Evolutionary conservation across 2,888 invertebrate genomes (phyloP), one percentile per base, ranked within the genome.

Genomic region (Sceliomorpha sp.): DNA sequence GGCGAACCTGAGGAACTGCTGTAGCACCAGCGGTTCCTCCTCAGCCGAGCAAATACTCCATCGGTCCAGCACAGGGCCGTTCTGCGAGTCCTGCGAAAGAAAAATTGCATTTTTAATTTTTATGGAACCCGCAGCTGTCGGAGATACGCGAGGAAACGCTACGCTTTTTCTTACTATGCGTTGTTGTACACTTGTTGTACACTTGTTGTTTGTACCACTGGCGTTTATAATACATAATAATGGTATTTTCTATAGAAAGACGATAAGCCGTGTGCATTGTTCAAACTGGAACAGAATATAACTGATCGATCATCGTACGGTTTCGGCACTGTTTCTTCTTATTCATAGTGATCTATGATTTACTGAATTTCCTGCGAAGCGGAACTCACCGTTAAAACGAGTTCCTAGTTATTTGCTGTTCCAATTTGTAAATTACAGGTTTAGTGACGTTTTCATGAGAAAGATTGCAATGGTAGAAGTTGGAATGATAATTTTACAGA

Each of bases 21-120:
- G 96, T 76, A 97, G 91, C 77, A 97, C 96, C 89, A 96, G 91
- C 86, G 94, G 95, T 90, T 97, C 96, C 89, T 97, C 97, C 88
- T 96, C 95, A 82, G 93, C 91, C 79, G 94, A 94, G 87, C 95
- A 94, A 86, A 96, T 94, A 83, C 93, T 93, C 96, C 97, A 97
- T 91, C 94, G 93, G 91, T 96, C 96, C 89, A 96, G 91, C 84
- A 94, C 91, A 76, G 88, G 92, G 88, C 93, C 92, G 80, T 95
- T 94, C 89, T 94, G 92, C 80, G 93, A 92, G 90, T 96, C 95
- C 96, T 96, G 90, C 2, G 91, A 91, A 88, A 90, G 89, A 76
- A 77, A 45, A 3, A 31, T 2, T n/a, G 3, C 2, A 7, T 45
- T 2, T 62, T 62, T 53, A 51, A 8, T 2, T 29, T 14, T 31